Base-by-base conservation (phyloP, 2,113 vertebrate species). In the Apteryx mantelli region DNA sequence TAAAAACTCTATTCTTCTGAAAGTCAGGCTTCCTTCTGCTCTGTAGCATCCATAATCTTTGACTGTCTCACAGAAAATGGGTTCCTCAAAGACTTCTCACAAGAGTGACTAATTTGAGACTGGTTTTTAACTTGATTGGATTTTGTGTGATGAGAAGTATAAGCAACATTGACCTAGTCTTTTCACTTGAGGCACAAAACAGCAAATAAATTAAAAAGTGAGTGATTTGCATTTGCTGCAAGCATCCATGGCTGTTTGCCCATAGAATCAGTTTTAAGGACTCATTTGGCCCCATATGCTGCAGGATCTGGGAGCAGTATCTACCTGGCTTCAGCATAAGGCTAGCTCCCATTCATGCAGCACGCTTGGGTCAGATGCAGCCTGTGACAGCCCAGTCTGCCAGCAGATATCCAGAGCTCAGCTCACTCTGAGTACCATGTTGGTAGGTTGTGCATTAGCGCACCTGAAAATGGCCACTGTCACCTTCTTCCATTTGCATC, bases 1-100 rank as follows among this genome's bases (percentile, higher is more conserved):
- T 68, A 75, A 88, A 93, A 94, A n/a, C 24, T 66, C 66, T 48
- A 32, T n/a, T 92, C 86, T 91, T 92, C 69, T 77, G 46, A 89
- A 85, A 87, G 50, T 69, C 69, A 88, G 69, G 24, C 64, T 84
- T 87, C 64, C 66, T 89, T 88, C 71, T 88, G 52, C 46, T 64
- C 79, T 76, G 48, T 52, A 82, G 40, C 66, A 66, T 85, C 63
- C 1, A 1, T 65, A 95, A 89, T 74, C 86, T 82, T 92, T 77
- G 53, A 48, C 36, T 77, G 12, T 56, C 44, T 25, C 75, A 74
- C 13, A 50, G 60, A 73, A 92, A 92, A 86, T 9, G 9, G 2
- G 1, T 60, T 78, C 71, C 71, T 80, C 77, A 69, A 89, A 79
- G 63, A 11, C 13, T 86, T 5, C 53, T 89, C 50, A 74, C 7